Evolutionary conservation across 2,888 invertebrate genomes (phyloP).

Genomic region (Eubasilissa splendida): DNA sequence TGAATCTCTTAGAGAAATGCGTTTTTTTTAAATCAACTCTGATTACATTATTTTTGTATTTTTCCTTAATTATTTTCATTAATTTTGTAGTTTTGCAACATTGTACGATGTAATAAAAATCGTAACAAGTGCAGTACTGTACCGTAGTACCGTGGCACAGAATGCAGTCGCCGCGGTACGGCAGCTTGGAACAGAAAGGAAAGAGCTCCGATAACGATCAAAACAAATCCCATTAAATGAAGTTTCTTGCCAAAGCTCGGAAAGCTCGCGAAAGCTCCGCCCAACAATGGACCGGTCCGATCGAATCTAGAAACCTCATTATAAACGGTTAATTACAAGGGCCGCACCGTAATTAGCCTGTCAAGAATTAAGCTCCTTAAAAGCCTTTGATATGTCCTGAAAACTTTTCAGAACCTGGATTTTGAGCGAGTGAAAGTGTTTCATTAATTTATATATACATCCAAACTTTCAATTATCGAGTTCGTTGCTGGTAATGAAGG

Average conservation of each 20-base stretch:
- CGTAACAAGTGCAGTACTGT: no score
- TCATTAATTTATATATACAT: conserved; percentile 33
- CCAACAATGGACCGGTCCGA: conserved; percentile 55
- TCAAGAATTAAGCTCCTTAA: conserved; percentile 55
- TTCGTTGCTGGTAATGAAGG: conserved; percentile 49
- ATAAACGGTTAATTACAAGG: conserved; percentile 57
- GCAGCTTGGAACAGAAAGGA: conserved; percentile 46
- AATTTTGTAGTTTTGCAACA: no score
- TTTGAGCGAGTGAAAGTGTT: conserved; percentile 19
- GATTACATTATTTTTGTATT: no score
- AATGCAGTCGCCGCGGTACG: conserved; percentile 28
- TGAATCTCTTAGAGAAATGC: no score
- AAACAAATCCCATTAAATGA: conserved; percentile 58
- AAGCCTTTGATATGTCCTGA: conserved; percentile 57
- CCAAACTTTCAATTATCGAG: conserved; percentile 48
- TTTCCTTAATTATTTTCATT: no score
- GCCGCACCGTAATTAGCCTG: conserved; percentile 56
- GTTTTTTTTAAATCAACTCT: no score
- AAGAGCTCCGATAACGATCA: conserved; percentile 58
- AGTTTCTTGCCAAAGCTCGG: conserved; percentile 49
- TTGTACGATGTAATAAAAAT: no score
- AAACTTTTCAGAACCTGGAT: conserved; percentile 47
- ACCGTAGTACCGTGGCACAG: background rate
- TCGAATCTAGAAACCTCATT: conserved; percentile 58
- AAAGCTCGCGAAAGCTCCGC: conserved; percentile 47